A percentile compares a stretch with the other conserved stretches of the same genome.
Conservation (phyloP, 2,797 vertebrate genomes). For the Cyprinella venusta region DNA sequence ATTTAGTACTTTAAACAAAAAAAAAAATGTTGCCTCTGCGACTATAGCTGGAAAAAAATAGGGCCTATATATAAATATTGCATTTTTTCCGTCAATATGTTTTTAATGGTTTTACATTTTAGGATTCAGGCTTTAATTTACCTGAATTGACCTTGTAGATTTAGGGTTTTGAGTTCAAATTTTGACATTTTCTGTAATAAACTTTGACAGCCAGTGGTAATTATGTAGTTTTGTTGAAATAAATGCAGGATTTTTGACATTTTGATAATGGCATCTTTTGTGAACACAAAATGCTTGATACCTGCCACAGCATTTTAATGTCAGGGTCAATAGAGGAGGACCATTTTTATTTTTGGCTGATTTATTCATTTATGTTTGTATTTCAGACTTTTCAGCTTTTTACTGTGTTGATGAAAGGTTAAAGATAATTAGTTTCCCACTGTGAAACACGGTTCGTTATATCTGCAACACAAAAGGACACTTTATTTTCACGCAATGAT, state of each 20-base stretch:
- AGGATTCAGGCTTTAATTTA: neutral
- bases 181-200: neutral
- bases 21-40: neutral
- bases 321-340: neutral
- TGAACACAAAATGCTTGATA: neutral
- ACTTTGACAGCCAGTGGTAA: neutral
- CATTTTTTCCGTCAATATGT: too few relatives aligned
- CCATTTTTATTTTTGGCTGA: neutral
- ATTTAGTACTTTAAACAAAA: neutral
- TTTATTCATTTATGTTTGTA: neutral
- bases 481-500: neutral
- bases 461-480: neutral
- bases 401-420: neutral
- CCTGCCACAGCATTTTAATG: neutral
- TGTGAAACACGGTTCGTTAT: neutral
- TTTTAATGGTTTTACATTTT: neutral
- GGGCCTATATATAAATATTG: too few relatives aligned
- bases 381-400: neutral
- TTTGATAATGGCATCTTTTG: conserved; percentile 17
- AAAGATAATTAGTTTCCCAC: neutral
- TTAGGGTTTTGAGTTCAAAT: neutral
- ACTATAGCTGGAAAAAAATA: too few relatives aligned
- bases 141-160: neutral
- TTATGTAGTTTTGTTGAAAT: neutral
- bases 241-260: neutral